Evolutionary conservation across 2,888 invertebrate genomes (phyloP), one percentile per base, ranked within the genome.

Genomic region (Gastracanthus pulcherrimus): DNA sequence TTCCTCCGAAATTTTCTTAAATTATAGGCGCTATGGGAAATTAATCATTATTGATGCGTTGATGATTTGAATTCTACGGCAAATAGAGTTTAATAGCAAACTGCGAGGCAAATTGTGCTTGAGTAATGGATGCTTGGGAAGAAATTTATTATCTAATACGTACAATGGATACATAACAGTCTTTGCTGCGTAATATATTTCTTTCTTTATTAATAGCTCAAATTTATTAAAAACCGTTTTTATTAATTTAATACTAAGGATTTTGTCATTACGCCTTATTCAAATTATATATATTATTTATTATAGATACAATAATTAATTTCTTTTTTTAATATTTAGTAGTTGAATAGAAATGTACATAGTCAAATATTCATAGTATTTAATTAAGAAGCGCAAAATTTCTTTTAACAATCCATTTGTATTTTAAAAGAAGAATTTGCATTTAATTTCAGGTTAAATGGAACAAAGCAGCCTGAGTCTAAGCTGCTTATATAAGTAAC

Each of bases 41-140:
- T 64, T 64, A 64, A 64, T 64, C 36, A 36, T 36, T 19, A 19
- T 9, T 34, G 34, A n/a, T 62, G 62, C 34, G n/a, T 62, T 62
- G 16, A 16, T 36, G 6, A 62, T 31, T 62, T 31, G 34, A n/a
- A 62, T 62, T 31, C 62, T 31, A n/a, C 11, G 38, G 66, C 26
- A 66, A 66, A 66, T 66, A 38, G 41, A 66, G 9, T 38, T 38
- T 41, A 66, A 66, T 41, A 19, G 23, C 38, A 6, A 66, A 26
- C 38, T 66, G 38, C 13, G 38, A 26, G 26, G 23, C 38, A 6
- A 66, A 26, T 66, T 66, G 38, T 23, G 38, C 26, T 66, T 66
- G 16, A 38, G 26, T 66, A 19, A 66, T 66, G 36, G n/a, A 9
- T 11, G n/a, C 5, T n/a, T 38, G 13, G 36, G 13, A 64, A 36